Base-by-base conservation (phyloP, 2,888 invertebrate genomes). In the Lampropteryx suffumata region DNA sequence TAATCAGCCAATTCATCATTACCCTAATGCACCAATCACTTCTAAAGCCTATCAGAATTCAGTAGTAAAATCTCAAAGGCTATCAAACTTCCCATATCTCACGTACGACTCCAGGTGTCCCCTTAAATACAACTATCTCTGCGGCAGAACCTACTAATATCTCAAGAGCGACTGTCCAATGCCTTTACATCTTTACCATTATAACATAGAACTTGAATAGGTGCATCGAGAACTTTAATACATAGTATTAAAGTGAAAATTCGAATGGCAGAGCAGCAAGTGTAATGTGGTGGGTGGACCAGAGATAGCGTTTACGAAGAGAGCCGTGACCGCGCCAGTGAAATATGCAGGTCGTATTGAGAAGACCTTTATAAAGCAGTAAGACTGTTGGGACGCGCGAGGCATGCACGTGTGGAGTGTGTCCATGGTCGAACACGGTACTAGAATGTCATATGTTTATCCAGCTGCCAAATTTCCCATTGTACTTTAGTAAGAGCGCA, bases 341-440 rank as follows among this genome's bases (percentile, higher is more conserved):
- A 87, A 88, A 89, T 88, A 88, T 89, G 89, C 85, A 86, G 82
- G 82, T 71, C 80, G 84, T 86, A 86, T 86, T 81, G 86, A 84
- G 82, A 71, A 76, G 81, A 82, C 79, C 74, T 77, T 73, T 79
- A 84, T 84, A 87, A 85, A 86, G 86, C 76, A 71, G 82, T 78
- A 86, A 84, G 85, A 84, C 84, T 83, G 83, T 77, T 79, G 82
- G 79, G 61, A 74, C 74, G 72, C 72, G 72, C 63, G 69, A 71
- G 72, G 78, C 80, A 77, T 79, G 73, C 77, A 72, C 71, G 74
- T 65, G 67, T 49, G 30, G 50, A 24, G 14, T 7, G 65, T 71
- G 40, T 68, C 69, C 85, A 69, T 46, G 61, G 50, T 57, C 3
- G 1, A 0, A 0, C 1, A 55, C 54, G 66, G 50, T 52, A 62